Evolutionary conservation across 2,113 vertebrate genomes (phyloP), one percentile per base, ranked within the genome.

Genomic region (Procavia capensis): DNA sequence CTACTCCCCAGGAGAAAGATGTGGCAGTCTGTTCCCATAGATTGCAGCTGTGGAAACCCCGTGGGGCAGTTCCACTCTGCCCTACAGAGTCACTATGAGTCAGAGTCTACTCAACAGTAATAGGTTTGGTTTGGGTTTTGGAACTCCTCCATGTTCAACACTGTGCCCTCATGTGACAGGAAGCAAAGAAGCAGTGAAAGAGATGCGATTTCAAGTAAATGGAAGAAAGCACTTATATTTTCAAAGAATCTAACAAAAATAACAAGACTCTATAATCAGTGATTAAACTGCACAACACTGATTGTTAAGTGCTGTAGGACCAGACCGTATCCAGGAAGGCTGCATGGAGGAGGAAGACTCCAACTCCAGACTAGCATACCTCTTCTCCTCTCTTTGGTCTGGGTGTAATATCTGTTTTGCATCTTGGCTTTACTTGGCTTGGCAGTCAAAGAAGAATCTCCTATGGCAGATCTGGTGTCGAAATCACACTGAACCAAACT

Each of bases 221-320:
- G 29, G 85, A 85, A 88, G 66, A 31, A 41, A 92, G 50, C 59
- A 47, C 31, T 57, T 87, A 50, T 76, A 78, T 36, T 61, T 94
- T 79, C 92, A 89, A 95, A 70, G 54, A 93, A 85, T 84, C 10
- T 14, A 70, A 96, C 68, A n/a, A 43, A 95, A 91, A 75, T 85
- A 86, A 24, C 59, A 95, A 91, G 54, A 79, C 25, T 5, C 34
- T 85, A 11, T 68, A 76, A 59, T 75, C 45, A 83, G 66, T 64
- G 64, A 34, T 47, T 31, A 63, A 72, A 22, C 3, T 20, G 61
- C 47, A 1, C n/a, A 91, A 25, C 11, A 20, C 22, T 13, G 4
- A 39, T 10, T 29, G 66, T 61, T n/a, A 78, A 64, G 34, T n/a
- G 20, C 27, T 45, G 4, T 27, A 54, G 45, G 61, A 72, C 74